Percentiles rank a stretch among this genome's conserved stretches.
phyloP scores from a whole-genome alignment of 2,797 vertebrate species.

The Clarias pachynema region DNA sequence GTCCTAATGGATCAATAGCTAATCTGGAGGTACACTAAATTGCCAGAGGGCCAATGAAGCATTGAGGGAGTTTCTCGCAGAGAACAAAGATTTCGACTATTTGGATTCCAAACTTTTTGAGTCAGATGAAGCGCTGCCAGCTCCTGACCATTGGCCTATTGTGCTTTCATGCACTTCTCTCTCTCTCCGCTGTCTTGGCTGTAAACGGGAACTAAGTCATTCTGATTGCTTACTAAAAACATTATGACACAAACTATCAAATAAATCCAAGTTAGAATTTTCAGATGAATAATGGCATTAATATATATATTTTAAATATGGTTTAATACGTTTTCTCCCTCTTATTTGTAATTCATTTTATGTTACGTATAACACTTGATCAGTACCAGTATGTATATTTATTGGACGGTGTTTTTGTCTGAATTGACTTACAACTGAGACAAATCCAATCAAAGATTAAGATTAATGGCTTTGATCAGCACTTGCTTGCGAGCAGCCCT shows the following conservation, averaged over 20 bases:
- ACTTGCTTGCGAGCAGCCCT: neutral
- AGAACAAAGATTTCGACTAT: conserved; percentile 43
- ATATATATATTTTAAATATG: conserved; percentile 15
- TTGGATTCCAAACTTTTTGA: conserved; percentile 49
- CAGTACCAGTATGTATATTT: neutral
- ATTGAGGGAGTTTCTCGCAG: conserved; percentile 4
- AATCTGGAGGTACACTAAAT: neutral
- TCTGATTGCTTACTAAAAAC: conserved; percentile 55
- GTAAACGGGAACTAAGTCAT: conserved; percentile 54
- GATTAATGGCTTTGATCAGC: neutral
- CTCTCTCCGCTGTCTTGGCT: conserved; percentile 15
- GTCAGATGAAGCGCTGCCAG: conserved; percentile 48
- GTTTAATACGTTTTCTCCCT: neutral
- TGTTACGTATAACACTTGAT: neutral
- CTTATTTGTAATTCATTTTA: neutral
- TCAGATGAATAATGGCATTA: conserved; percentile 12
- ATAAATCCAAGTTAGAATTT: conserved; percentile 32
- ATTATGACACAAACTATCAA: conserved; percentile 40
- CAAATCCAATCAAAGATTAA: neutral
- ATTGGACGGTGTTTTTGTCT: neutral
- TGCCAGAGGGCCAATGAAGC: conserved; percentile 5
- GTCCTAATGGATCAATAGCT: conserved; percentile 20
- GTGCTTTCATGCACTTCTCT: conserved; percentile 35
- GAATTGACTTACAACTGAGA: neutral
- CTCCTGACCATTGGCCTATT: conserved; percentile 43